Base-by-base conservation (phyloP, 64 coral and sea anemone species). In the Porites australiensis region DNA sequence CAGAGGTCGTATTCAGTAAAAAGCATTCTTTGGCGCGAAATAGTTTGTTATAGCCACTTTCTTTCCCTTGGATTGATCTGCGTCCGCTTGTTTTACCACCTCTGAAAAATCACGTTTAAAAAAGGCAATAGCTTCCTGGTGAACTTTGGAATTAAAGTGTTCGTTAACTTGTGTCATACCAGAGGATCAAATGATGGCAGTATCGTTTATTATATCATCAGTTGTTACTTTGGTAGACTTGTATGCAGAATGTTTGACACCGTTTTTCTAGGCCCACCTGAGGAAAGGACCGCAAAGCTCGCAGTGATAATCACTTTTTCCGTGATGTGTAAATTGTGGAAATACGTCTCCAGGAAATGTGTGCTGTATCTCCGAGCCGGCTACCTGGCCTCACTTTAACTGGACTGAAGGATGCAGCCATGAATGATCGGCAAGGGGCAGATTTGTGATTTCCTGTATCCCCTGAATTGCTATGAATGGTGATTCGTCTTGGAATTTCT, bases 151-250 rank as follows among this genome's bases (percentile, higher is more conserved):
- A 48, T 47, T 51, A 64, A 14, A 21, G 60, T 77, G 81, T 49
- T 92, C 90, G 44, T 92, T 13, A 37, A 57, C 70, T 58, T 86
- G 81, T n/a, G 77, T n/a, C 3, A 92, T 5, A 16, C 90, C 90
- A 2, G 70, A 75, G 44, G 86, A 92, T 0, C 43, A 10, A 37
- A 92, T 4, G 57, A 12, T 76, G 49, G 90, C 90, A 5, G 71
- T 92, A 37, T 70, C 93, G 16, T 72, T 49, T 13, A 94, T 66
- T 19, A 90, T 90, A 14, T 68, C 46, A 6, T 90, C 66, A 1
- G 19, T 54, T 6, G 93, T 62, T 48, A 72, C 77, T 43, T 83
- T 43, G 18, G 76, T 85, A 74, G 51, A 88, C 12, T 27, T 88
- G 0, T 2, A 88, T 2, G 22, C 19, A 13, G 72, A 14, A 16